phyloP scores from a whole-genome alignment of 2,888 invertebrate genomes.

The Psylliodes chrysocephalus region DNA sequence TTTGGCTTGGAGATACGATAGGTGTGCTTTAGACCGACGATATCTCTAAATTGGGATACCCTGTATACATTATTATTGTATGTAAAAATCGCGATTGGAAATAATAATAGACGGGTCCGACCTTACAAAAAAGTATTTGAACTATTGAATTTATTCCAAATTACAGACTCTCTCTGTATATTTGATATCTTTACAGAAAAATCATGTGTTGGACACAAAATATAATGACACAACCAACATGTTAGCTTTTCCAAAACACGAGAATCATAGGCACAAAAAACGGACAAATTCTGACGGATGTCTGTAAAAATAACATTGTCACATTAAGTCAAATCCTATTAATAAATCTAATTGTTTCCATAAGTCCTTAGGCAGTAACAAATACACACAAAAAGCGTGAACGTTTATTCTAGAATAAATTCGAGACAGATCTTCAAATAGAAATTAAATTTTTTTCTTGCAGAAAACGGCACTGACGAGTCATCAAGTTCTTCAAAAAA shows the following conservation, averaged over 20 bases:
- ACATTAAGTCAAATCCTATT: slow-evolving; percentile 20
- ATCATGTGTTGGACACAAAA: no score
- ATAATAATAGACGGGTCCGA: no score
- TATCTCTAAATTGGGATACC: no score
- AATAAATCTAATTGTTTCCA: slow-evolving; percentile 25
- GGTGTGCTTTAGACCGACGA: no score
- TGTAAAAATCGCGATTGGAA: no score
- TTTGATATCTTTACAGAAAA: no score
- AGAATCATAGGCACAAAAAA: not conserved
- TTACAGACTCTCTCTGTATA: no score
- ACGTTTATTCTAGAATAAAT: slow-evolving; percentile 57
- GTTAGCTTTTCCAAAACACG: slow-evolving; percentile 12
- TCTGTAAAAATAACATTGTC: slow-evolving; percentile 14
- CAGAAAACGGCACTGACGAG: slow-evolving; percentile 57
- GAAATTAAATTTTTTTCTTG: slow-evolving; percentile 40
- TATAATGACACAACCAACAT: not conserved
- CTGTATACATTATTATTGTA: no score
- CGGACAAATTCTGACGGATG: slow-evolving; percentile 1
- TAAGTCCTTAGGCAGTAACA: slow-evolving; percentile 24
- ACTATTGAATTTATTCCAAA: no score
- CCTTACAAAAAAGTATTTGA: no score
- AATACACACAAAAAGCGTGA: slow-evolving; percentile 22
- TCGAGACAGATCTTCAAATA: slow-evolving; percentile 37
- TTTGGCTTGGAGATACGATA: no score
- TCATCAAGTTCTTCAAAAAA: slow-evolving; percentile 49